Percentiles rank a stretch among this genome's conserved stretches.
Conservation (phyloP, 2,113 vertebrate genomes). For the Serilophus lunatus region DNA sequence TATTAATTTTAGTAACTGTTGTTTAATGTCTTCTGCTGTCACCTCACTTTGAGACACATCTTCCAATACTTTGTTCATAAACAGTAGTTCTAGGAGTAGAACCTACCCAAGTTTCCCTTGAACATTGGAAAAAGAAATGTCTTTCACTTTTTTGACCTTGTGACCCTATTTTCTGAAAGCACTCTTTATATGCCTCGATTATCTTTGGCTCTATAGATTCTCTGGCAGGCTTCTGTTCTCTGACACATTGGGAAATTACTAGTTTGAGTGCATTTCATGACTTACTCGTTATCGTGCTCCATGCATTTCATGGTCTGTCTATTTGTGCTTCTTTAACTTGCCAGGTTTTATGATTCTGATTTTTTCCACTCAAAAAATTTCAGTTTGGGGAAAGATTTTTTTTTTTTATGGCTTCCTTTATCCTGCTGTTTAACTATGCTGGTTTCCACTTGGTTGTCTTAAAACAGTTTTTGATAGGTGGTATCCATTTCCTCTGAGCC, state of each 20-base stretch:
- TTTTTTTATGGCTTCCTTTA: not conserved
- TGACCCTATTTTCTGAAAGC: slow-evolving; percentile 10
- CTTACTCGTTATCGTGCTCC: not conserved
- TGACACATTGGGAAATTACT: not conserved
- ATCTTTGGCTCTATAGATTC: slow-evolving; percentile 3
- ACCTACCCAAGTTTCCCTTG: not conserved
- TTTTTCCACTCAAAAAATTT: not conserved
- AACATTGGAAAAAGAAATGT: not conserved
- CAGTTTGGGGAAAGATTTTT: not conserved
- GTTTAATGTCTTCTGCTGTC: not conserved
- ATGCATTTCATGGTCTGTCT: not conserved
- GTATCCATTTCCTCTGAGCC: not conserved
- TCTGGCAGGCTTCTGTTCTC: not conserved
- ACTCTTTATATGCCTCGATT: not conserved
- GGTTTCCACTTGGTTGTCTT: not conserved
- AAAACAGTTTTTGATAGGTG: slow-evolving; percentile 10
- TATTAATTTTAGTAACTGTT: not conserved
- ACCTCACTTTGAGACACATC: not conserved
- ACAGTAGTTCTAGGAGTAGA: not conserved
- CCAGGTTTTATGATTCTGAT: not conserved
- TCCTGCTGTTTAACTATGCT: not conserved
- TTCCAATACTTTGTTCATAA: not conserved
- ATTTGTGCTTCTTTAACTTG: not conserved
- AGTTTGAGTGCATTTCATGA: not conserved
- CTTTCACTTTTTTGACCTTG: not conserved